Evolutionary conservation across 2,113 vertebrate species (phyloP).

Genomic region (Raphicerus campestris): DNA sequence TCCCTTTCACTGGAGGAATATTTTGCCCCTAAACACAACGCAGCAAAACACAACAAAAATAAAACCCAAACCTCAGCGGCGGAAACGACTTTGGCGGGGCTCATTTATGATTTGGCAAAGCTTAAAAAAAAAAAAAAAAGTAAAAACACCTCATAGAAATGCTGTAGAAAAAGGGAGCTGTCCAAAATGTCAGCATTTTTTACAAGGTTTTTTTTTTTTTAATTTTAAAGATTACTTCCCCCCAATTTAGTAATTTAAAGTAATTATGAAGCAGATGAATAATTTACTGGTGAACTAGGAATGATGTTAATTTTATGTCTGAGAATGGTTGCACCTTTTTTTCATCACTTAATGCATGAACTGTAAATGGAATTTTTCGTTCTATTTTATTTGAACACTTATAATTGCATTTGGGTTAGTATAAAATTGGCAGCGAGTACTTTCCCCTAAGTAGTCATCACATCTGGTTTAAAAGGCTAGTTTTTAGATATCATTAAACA

Average conservation of each 20-base stretch:
- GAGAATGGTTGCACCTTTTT: not conserved
- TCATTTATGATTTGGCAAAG: slow-evolving; percentile 26
- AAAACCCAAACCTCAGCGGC: not conserved
- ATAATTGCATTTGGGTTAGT: slow-evolving; percentile 35
- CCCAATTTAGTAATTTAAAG: not conserved
- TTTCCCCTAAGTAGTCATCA: not conserved
- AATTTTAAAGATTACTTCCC: not conserved
- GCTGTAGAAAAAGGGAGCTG: not conserved
- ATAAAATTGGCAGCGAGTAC: not conserved
- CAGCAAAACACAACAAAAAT: not conserved
- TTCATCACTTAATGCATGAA: slow-evolving; percentile 1
- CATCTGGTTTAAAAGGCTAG: not conserved
- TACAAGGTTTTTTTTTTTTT: accelerated
- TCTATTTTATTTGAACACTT: slow-evolving; percentile 11
- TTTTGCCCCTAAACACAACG: not conserved
- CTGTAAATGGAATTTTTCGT: not conserved
- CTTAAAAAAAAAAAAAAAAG: not conserved
- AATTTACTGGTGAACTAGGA: not conserved
- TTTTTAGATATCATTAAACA: slow-evolving; percentile 2
- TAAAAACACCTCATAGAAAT: not conserved
- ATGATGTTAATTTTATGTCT: slow-evolving; percentile 6
- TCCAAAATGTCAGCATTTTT: not conserved
- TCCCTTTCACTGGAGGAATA: not conserved
- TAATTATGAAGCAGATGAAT: not conserved
- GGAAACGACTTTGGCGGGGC: not conserved